Base-by-base conservation (phyloP, 64 coral and sea anemone genomes). In the Exaiptasia diaphana region DNA sequence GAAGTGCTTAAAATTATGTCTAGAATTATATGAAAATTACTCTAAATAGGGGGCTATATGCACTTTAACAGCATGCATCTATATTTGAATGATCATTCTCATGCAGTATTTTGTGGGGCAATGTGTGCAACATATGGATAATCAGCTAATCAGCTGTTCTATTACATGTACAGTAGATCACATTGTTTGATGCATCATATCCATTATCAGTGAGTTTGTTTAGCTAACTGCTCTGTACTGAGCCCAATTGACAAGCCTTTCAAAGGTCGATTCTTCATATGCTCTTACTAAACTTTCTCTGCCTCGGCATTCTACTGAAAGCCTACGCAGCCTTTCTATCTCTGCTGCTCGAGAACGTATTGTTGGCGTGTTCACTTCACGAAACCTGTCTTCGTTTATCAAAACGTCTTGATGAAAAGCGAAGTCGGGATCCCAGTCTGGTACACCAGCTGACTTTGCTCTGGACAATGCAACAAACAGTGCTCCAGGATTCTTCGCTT, bases 401-500 rank as follows among this genome's bases (percentile, higher is more conserved):
- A 77, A 38, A 6, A 77, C 74, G 57, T 28, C 60, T 36, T 81
- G 58, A 38, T 68, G 4, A 81, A 81, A 81, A 31, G 78, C 78
- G 53, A 81, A 81, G 48, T 81, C 78, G 50, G 78, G 57, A 50
- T 81, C 78, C 27, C 13, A 22, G 2, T 62, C 25, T 67, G 33
- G 15, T 4, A 38, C 78, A 45, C 57, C 78, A 30, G 59, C 58
- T 18, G 59, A 77, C 50, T 77, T 77, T 23, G 74, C 74, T 53
- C 53, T 30, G 39, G 75, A 78, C 31, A 78, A 41, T 41, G 52
- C 75, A 33, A 78, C 79, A 37, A 82, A 68, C 39, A 82, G n/a
- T 14, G 79, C 62, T 4, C 79, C 79, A n/a, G 62, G 79, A 69
- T 69, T 82, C 62, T 82, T 82, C 14, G 63, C 79, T 69, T 82